A percentile compares a stretch with the other conserved stretches of the same genome.
phyloP scores from a whole-genome alignment of 2,113 vertebrate species.

The Buteo buteo region DNA sequence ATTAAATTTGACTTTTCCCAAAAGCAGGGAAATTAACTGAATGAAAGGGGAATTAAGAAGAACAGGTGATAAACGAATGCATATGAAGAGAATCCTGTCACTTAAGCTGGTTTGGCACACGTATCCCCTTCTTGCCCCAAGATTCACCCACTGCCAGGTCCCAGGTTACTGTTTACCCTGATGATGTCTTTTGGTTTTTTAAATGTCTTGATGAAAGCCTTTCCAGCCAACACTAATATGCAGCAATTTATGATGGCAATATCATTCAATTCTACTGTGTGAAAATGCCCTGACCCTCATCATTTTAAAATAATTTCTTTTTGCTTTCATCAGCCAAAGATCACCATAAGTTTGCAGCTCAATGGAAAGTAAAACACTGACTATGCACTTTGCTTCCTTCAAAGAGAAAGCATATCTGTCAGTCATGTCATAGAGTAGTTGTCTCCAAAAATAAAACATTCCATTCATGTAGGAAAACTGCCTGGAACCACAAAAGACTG shows the following conservation, averaged over 20 bases:
- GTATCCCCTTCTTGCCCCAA: neutral
- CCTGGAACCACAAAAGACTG: constrained; percentile 21
- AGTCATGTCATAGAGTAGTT: neutral
- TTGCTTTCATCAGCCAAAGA: constrained; percentile 18
- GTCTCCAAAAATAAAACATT: constrained; percentile 12
- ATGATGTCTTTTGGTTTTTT: neutral
- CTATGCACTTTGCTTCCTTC: neutral
- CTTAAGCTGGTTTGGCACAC: neutral
- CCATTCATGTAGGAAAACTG: constrained; percentile 9
- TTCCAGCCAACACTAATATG: neutral
- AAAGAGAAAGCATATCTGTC: neutral
- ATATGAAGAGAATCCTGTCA: neutral
- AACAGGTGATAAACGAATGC: constrained; percentile 42
- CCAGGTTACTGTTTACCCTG: neutral
- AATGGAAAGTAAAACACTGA: constrained; percentile 4
- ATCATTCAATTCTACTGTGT: neutral
- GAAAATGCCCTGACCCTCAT: neutral
- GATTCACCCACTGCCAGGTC: neutral
- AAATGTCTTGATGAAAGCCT: neutral
- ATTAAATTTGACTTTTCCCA: constrained; percentile 60
- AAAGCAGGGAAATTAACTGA: constrained; percentile 46
- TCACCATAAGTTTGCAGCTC: neutral
- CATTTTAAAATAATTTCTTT: neutral
- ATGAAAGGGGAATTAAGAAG: constrained; percentile 39
- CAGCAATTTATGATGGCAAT: neutral